Evolutionary conservation across 1,140 invertebrate genomes (phyloP).

Genomic region (Calycopis cecrops): DNA sequence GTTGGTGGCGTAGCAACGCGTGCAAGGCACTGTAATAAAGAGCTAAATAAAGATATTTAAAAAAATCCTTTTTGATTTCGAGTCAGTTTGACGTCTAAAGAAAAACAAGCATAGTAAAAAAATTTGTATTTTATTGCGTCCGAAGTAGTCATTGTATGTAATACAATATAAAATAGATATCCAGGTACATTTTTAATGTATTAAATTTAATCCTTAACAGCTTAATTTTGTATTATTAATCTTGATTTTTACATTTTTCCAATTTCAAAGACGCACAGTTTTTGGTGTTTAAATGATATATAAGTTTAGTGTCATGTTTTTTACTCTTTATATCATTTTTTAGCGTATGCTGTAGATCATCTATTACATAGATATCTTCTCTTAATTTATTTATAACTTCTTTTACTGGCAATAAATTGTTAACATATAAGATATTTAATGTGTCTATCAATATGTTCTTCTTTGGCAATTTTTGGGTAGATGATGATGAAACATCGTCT

Average conservation of each 20-base stretch:
- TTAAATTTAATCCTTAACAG: too few relatives aligned
- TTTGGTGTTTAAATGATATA: background rate
- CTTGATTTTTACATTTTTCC: background rate
- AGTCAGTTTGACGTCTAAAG: too few relatives aligned
- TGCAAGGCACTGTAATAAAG: too few relatives aligned
- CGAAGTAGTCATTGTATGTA: too few relatives aligned
- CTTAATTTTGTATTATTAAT: background rate
- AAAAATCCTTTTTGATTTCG: too few relatives aligned
- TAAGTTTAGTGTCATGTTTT: background rate
- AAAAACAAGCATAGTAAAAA: too few relatives aligned
- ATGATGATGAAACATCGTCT: background rate
- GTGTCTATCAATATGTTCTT: background rate
- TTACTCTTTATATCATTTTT: slow-evolving; percentile 19
- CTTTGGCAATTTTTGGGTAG: background rate
- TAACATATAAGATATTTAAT: slow-evolving; percentile 21
- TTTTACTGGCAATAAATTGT: slow-evolving; percentile 48
- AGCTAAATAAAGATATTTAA: too few relatives aligned
- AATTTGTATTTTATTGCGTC: too few relatives aligned
- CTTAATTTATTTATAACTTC: slow-evolving; percentile 38
- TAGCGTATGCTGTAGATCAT: slow-evolving; percentile 31
- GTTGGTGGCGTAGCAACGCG: too few relatives aligned
- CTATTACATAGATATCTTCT: slow-evolving; percentile 38
- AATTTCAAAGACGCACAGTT: background rate
- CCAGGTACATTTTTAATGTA: too few relatives aligned
- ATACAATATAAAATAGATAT: too few relatives aligned